Evolutionary conservation across 1,140 invertebrate species (phyloP), one percentile per base, ranked within the genome.

Genomic region (Melitaea cinxia): DNA sequence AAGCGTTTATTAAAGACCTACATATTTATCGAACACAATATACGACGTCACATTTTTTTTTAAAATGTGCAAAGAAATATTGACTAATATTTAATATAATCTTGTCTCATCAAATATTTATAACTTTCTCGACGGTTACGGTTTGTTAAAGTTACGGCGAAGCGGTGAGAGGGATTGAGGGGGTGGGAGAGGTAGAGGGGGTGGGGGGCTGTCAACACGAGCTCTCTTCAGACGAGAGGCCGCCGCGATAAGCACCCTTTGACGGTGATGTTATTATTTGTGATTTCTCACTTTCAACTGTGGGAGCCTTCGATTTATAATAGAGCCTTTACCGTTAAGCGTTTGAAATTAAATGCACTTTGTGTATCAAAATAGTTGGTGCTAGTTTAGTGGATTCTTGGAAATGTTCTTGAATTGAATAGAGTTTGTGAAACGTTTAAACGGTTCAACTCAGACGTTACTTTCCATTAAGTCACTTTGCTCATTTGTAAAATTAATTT

Each of bases 191-290:
- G 35, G 4, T n/a, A n/a, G 3, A 37, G 35, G n/a, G 35, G 2
- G n/a, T 1, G 35, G 35, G 35, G 35, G 5, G 3, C 35, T 37
- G 14, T 37, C 35, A 37, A 37, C 35, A 37, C n/a, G 35, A 37
- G 35, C 35, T 37, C 35, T 5, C 35, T 37, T 37, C 35, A 37
- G 35, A 37, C 35, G 35, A 37, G 35, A n/a, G 35, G 35, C 35
- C 35, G 35, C 35, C 35, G 35, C 12, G 35, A 37, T 37, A 37
- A 37, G 35, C 35, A 37, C 35, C 35, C 35, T 37, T 37, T 37
- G 35, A 37, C 35, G 37, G 14, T 42, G 37, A 42, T 42, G 37
- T 42, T 42, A 42, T 42, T 42, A 42, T 42, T 42, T 19, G 37
- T 17, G 37, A 42, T 42, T 42, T 42, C 37, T 42, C 37, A 42